Conservation (phyloP, 2,888 invertebrate genomes). For the Pharmacophagus antenor region DNA sequence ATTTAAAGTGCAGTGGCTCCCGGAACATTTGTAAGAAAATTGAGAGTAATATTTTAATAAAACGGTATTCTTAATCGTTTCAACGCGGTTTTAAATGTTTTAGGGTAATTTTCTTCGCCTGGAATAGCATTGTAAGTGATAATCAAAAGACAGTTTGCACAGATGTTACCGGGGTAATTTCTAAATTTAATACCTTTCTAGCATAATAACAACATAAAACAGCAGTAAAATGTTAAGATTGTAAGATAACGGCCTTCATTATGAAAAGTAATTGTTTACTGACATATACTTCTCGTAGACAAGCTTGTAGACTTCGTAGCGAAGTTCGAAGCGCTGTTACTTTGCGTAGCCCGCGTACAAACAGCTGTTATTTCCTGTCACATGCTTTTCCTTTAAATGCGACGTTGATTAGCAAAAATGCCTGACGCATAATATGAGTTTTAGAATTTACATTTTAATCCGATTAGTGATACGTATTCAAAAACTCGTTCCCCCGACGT, state of each 20-base stretch:
- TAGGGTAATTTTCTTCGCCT: slow-evolving; percentile 70
- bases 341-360: slow-evolving; percentile 38
- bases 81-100: slow-evolving; percentile 53
- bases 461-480: slow-evolving; percentile 65
- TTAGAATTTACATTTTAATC: slow-evolving; percentile 55
- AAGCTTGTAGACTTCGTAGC: slow-evolving; percentile 30
- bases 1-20: slow-evolving; percentile 24
- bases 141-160: slow-evolving; percentile 75
- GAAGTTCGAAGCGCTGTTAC: slow-evolving; percentile 30
- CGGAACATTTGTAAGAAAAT: slow-evolving; percentile 38
- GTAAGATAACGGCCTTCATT: slow-evolving; percentile 44
- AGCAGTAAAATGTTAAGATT: slow-evolving; percentile 52
- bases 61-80: slow-evolving; percentile 47
- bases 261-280: slow-evolving; percentile 35
- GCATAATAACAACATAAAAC: slow-evolving; percentile 51
- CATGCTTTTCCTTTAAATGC: slow-evolving; percentile 45
- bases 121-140: slow-evolving; percentile 73
- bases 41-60: slow-evolving; percentile 54
- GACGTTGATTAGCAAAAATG: slow-evolving; percentile 36
- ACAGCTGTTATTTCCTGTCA: slow-evolving; percentile 67
- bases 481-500: slow-evolving; percentile 70
- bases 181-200: slow-evolving; percentile 61
- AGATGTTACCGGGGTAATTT: slow-evolving; percentile 71
- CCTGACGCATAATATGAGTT: slow-evolving; percentile 45
- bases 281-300: slow-evolving; percentile 15